Percentiles rank a stretch among this genome's conserved stretches.
These are phyloP conservation scores for Tokudaia muenninki DNA, from an alignment of 2,797 vertebrate genomes.

Conservation along the genomic window DNA sequence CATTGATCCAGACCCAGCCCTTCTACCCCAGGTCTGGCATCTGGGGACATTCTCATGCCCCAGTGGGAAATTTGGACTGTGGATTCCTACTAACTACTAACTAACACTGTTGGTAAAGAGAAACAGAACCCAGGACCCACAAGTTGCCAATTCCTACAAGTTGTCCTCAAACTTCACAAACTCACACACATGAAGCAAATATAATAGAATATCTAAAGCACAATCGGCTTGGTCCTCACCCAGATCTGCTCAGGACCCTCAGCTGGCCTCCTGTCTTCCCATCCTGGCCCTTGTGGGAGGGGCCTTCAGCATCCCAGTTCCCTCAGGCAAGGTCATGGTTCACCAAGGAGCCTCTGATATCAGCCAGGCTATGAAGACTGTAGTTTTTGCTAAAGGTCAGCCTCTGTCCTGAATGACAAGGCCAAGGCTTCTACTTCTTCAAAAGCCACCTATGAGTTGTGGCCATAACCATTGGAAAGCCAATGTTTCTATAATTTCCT, in stretches of 20 bases:
- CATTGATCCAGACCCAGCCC: too few species aligned
- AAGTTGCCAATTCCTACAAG: accelerated
- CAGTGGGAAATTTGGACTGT: not conserved
- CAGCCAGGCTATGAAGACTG: not conserved
- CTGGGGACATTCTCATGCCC: not conserved
- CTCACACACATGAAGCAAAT: not conserved
- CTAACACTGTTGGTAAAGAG: not conserved
- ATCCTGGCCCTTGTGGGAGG: accelerated
- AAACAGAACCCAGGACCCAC: not conserved
- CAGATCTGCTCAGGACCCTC: not conserved
- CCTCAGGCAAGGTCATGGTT: not conserved
- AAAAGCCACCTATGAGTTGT: accelerated
- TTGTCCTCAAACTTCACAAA: too few species aligned
- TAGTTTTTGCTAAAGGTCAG: not conserved
- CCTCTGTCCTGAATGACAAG: not conserved
- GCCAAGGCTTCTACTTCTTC: not conserved
- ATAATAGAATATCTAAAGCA: not conserved
- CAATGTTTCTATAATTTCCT: not conserved
- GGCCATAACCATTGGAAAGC: not conserved
- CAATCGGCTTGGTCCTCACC: not conserved
- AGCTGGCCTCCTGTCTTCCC: not conserved
- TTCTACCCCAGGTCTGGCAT: not conserved
- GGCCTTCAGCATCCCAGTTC: not conserved
- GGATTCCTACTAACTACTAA: not conserved
- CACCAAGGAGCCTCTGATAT: not conserved